A percentile compares a stretch with the other conserved stretches of the same genome.
Evolutionary conservation across 2,797 vertebrate genomes (phyloP).

Genomic region (Sebastes miniatus): DNA sequence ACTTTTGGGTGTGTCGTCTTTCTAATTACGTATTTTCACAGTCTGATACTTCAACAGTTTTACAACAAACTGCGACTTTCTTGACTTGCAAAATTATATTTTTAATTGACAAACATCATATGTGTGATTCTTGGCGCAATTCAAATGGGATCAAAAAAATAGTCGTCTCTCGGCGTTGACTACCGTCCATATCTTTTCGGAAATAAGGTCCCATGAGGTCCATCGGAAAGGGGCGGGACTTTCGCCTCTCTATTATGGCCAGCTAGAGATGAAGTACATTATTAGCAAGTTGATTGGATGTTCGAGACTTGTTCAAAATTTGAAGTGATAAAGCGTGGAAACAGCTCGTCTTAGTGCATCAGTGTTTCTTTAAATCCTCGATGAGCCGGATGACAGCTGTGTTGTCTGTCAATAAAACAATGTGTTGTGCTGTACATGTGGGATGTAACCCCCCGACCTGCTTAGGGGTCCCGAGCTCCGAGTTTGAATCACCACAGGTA

Average conservation of each 20-base stretch:
- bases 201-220: no score
- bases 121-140: no score
- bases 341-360: background rate
- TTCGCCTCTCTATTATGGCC: background rate
- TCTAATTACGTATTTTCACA: no score
- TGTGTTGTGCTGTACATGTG: conserved; percentile 13
- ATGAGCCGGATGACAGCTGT: background rate
- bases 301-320: background rate
- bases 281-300: background rate
- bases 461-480: background rate
- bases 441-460: background rate
- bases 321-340: background rate
- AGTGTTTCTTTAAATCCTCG: background rate
- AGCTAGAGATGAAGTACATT: background rate
- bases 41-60: no score
- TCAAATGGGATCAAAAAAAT: no score
- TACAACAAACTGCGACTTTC: no score
- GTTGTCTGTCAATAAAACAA: background rate
- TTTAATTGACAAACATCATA: no score
- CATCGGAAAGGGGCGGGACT: no score
- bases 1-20: no score
- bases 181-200: accelerated
- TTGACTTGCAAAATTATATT: no score
- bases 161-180: no score
- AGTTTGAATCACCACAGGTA: background rate